These are phyloP conservation scores for Apantesis nais DNA, from an alignment of 2,888 invertebrate genomes.

Conservation along the genomic window DNA sequence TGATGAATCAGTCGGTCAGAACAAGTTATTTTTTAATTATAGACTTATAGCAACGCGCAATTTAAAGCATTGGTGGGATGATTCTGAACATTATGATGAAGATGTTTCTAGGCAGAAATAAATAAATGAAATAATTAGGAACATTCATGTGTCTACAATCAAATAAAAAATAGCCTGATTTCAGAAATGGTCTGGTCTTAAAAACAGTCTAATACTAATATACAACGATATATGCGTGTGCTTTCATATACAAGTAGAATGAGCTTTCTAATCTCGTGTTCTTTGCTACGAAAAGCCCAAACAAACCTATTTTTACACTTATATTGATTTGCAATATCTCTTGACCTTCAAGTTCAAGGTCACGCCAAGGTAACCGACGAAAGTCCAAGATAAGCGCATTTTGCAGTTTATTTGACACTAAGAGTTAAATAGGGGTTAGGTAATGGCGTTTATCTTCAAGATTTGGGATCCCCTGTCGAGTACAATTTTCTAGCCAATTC, in stretches of 20 bases:
- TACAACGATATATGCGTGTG: background rate
- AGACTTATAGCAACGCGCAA: too few species aligned
- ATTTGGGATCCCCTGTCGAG: constrained; percentile 29
- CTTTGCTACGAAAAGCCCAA: too few species aligned
- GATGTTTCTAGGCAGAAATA: too few species aligned
- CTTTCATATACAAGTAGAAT: background rate
- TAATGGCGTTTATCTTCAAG: constrained; percentile 16
- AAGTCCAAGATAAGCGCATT: constrained; percentile 13
- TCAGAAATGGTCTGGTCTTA: background rate
- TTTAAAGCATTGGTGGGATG: too few species aligned
- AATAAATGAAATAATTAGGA: too few species aligned
- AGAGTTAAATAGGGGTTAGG: constrained; percentile 12
- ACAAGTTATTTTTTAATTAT: too few species aligned
- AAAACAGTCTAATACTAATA: background rate
- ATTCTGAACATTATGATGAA: too few species aligned
- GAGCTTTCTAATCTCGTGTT: background rate
- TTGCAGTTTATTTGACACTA: constrained; percentile 16
- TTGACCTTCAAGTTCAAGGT: constrained; percentile 2
- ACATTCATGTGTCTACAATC: too few species aligned
- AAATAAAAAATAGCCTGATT: background rate
- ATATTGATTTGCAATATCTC: constrained; percentile 8
- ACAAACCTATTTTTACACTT: background rate
- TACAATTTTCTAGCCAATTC: constrained; percentile 55
- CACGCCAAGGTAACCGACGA: background rate
- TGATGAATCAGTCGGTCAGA: too few species aligned